These are phyloP conservation scores for Patella ulyssiponensis DNA, from an alignment of 2,888 invertebrate species.

Conservation along the genomic window DNA sequence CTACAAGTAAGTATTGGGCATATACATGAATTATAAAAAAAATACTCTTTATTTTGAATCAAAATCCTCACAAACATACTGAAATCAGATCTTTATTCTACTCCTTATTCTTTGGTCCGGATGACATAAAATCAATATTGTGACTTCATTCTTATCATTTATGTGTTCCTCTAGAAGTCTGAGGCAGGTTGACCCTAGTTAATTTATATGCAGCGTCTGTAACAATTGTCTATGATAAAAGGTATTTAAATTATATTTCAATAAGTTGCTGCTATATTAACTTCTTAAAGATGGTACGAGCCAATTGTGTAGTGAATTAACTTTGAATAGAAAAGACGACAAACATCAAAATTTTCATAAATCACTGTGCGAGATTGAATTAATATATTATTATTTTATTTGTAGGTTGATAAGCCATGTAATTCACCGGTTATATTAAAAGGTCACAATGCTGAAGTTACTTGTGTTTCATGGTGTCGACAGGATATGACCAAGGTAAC, in stretches of 20 bases:
- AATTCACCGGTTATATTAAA: conserved; percentile 80
- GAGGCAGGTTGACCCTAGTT: too few species aligned
- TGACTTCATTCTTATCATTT: too few species aligned
- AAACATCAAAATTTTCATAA: background rate
- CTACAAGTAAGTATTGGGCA: conserved; percentile 66
- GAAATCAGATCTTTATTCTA: too few species aligned
- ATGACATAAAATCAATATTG: too few species aligned
- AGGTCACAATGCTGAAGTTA: conserved; percentile 89
- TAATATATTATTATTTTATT: conserved; percentile 11
- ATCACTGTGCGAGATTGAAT: background rate
- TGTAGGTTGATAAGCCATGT: conserved; percentile 70
- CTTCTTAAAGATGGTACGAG: too few species aligned
- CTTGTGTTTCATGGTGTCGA: conserved; percentile 86
- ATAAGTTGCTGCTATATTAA: too few species aligned
- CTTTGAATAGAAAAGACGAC: too few species aligned
- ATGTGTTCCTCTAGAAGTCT: too few species aligned
- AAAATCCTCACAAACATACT: background rate
- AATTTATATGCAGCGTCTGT: too few species aligned
- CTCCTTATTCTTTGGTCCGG: background rate
- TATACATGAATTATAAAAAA: background rate
- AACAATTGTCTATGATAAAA: too few species aligned
- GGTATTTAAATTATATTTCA: too few species aligned
- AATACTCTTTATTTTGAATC: background rate
- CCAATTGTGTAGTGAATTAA: too few species aligned
- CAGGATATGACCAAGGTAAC: conserved; percentile 58